Evolutionary conservation across 2,888 invertebrate species (phyloP), one percentile per base, ranked within the genome.

Genomic region (Onthophagus sagittarius): DNA sequence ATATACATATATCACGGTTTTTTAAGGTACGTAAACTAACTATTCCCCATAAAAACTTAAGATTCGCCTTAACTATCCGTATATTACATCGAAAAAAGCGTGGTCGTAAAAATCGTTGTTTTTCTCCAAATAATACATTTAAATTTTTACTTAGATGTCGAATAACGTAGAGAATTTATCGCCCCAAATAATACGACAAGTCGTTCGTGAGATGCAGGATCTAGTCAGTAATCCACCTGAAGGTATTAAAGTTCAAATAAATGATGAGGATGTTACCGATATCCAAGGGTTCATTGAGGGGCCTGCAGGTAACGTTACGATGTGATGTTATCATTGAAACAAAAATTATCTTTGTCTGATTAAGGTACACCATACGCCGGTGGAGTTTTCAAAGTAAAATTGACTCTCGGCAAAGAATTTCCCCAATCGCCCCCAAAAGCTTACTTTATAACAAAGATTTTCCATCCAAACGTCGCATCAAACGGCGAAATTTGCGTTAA

Each of bases 401-500:
- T 98, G 79, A 92, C 92, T 76, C 89, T 98, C 74, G 95, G 95
- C 11, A 96, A 96, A 87, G 96, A 96, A 85, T 98, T 96, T 86
- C 98, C 98, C 7, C 89, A 92, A 80, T 91, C 93, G 79, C 96
- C 98, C 78, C 98, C 98, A 69, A 97, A 97, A 87, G 97, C 94
- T 73, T 93, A 88, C 87, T 98, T 98, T 86, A 88, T 96, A 76
- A 98, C 98, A 72, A 96, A 95, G 89, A 96, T 98, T 83, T 98
- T 98, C 88, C 98, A 98, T 86, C 98, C 98, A 31, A 98, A 98
- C 88, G 97, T 98, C 79, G 93, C 97, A 70, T 87, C 90, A 75
- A 95, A 93, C 87, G 98, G 98, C 75, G 97, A 97, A 87, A 98
- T 98, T 82, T 98, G 98, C 87, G 98, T 98, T 5, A 96, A 97